Evolutionary conservation across 2,888 invertebrate species (phyloP).

Genomic region (Pachliopta kotzebuea): DNA sequence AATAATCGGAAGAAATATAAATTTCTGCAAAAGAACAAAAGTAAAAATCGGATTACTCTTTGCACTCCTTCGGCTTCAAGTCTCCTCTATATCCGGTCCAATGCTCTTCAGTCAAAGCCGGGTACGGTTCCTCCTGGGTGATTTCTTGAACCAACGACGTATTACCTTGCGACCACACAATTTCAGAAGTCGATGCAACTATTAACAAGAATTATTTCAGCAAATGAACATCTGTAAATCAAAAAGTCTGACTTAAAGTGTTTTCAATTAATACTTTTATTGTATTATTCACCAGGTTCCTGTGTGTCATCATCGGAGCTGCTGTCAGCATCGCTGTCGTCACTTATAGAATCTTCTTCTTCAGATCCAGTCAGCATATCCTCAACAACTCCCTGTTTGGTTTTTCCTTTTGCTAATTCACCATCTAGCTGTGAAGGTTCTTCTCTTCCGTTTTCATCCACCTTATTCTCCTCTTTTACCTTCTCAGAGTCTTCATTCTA

Average conservation of each 20-base stretch:
- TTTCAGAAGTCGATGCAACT: conserved; percentile 44
- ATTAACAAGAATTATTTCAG: conserved; percentile 9
- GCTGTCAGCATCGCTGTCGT: conserved; percentile 43
- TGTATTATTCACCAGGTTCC: conserved; percentile 7
- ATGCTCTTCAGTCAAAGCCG: conserved; percentile 44
- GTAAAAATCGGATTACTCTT: background rate
- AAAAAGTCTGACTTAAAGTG: too few relatives aligned
- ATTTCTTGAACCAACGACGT: conserved; percentile 66
- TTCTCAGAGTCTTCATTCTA: conserved; percentile 37
- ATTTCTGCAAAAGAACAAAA: too few relatives aligned
- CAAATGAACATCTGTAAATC: too few relatives aligned
- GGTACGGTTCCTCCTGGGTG: conserved; percentile 41
- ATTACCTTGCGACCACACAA: conserved; percentile 63
- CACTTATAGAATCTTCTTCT: conserved; percentile 58
- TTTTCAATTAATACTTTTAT: too few relatives aligned
- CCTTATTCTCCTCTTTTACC: conserved; percentile 30
- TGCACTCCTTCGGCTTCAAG: conserved; percentile 31
- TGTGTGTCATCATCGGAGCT: conserved; percentile 31
- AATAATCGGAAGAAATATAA: too few relatives aligned
- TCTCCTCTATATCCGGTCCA: conserved; percentile 60
- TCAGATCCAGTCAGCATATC: conserved; percentile 63
- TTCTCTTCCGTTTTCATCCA: background rate
- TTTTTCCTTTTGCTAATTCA: conserved; percentile 40
- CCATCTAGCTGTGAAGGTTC: conserved; percentile 34
- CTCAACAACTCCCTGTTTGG: conserved; percentile 48